A percentile compares a stretch with the other conserved stretches of the same genome.
phyloP scores from a whole-genome alignment of 2,888 invertebrate species.

The Chalcis sispes region DNA sequence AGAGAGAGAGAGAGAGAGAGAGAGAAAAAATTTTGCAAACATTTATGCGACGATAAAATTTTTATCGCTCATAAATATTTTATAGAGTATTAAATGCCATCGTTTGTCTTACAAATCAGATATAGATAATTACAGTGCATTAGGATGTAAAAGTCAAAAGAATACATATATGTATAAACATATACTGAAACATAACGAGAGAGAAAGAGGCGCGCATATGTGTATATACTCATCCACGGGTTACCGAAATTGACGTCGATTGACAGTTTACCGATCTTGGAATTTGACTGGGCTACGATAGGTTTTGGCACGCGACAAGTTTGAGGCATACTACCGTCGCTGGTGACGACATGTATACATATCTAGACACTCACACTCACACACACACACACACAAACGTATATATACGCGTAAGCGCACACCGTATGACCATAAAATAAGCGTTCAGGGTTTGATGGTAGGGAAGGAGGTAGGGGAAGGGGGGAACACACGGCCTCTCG shows the following conservation, averaged over 20 bases:
- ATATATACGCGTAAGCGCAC: conserved; percentile 58
- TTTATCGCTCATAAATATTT: conserved; percentile 37
- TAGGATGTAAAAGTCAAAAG: conserved; percentile 7
- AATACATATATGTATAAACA: background rate
- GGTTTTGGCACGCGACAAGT: conserved; percentile 74
- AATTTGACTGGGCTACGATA: conserved; percentile 67
- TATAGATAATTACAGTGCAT: conserved; percentile 7
- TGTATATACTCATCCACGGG: no score
- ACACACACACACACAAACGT: no score
- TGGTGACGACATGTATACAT: conserved; percentile 54
- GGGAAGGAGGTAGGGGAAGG: background rate
- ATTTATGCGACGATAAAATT: background rate
- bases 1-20: background rate
- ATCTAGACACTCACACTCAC: no score
- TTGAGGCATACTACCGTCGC: conserved; percentile 58
- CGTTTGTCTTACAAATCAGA: conserved; percentile 43
- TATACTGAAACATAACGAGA: background rate
- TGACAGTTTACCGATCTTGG: conserved; percentile 46
- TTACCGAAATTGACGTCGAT: conserved; percentile 4
- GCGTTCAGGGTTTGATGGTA: conserved; percentile 66
- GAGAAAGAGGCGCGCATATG: background rate
- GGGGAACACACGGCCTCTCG: conserved; percentile 61
- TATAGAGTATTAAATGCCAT: conserved; percentile 29
- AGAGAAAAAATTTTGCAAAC: conserved; percentile 7
- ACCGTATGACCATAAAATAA: conserved; percentile 76